These are phyloP conservation scores for Tyrophagus putrescentiae DNA, from an alignment of 1,140 invertebrate species.

Conservation along the genomic window DNA sequence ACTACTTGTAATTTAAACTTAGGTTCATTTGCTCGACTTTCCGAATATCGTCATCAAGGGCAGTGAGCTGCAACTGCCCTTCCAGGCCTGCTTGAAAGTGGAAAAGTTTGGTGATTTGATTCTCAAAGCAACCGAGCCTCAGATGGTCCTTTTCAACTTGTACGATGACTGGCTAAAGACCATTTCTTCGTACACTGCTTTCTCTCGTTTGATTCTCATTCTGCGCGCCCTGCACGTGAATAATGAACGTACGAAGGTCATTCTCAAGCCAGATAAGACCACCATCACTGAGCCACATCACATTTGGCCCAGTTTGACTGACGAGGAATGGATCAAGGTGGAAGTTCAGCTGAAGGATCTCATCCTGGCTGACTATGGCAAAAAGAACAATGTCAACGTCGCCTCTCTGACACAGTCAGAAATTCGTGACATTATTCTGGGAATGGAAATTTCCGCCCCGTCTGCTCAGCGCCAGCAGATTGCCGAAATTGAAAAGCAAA, in stretches of 20 bases:
- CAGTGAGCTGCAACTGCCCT: conserved; percentile 92
- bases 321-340: conserved; percentile 99
- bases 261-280: conserved; percentile 95
- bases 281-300: conserved; percentile 97
- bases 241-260: conserved; percentile 94
- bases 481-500: conserved; percentile 99
- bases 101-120: conserved; percentile 99
- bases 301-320: conserved; percentile 92
- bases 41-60: conserved; percentile 99
- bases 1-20: conserved; percentile 8
- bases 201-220: conserved; percentile 92
- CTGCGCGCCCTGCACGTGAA: conserved; percentile 94
- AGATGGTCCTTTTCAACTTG: conserved; percentile 98
- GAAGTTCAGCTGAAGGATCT: conserved; percentile 96
- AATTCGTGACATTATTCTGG: conserved; percentile 96
- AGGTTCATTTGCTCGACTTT: conserved; percentile 92
- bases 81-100: conserved; percentile 96
- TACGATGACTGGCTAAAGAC: conserved; percentile 99
- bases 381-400: conserved; percentile 99
- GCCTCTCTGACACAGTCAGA: conserved; percentile 96
- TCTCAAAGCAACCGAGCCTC: conserved; percentile 95
- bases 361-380: conserved; percentile 96
- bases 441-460: conserved; percentile 98
- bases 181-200: conserved; percentile 87
- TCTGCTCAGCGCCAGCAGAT: conserved; percentile 97